Evolutionary conservation across 2,113 vertebrate species (phyloP).

Genomic region (Salvelinus namaycush): DNA sequence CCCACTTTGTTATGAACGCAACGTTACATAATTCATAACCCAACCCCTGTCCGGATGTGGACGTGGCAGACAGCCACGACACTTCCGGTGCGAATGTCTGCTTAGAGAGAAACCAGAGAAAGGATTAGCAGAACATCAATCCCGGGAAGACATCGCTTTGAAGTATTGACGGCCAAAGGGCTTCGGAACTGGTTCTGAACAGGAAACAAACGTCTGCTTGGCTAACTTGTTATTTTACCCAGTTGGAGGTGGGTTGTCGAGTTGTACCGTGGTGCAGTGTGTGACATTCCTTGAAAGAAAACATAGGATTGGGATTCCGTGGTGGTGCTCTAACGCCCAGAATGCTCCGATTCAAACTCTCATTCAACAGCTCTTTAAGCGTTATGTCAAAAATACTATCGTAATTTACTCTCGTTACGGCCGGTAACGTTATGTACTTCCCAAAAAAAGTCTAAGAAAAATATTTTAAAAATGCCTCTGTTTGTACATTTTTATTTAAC

Average conservation of each 20-base stretch:
- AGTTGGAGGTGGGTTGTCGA: slow-evolving; percentile 60
- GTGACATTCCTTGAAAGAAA: slow-evolving; percentile 19
- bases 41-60: slow-evolving; percentile 68
- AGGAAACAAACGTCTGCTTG: slow-evolving; percentile 24
- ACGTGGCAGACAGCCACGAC: slow-evolving; percentile 76
- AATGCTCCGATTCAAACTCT: too few species aligned
- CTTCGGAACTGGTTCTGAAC: slow-evolving; percentile 32
- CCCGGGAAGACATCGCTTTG: slow-evolving; percentile 52
- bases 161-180: slow-evolving; percentile 33
- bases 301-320: background rate
- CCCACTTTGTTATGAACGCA: too few species aligned
- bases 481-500: too few species aligned
- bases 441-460: too few species aligned
- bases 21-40: too few species aligned
- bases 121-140: slow-evolving; percentile 55
- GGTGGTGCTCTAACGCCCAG: slow-evolving; percentile 11
- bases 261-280: background rate
- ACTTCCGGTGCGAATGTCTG: slow-evolving; percentile 75
- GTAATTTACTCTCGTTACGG: too few species aligned
- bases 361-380: too few species aligned
- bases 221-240: slow-evolving; percentile 26
- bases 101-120: slow-evolving; percentile 33
- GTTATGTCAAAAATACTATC: too few species aligned
- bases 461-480: too few species aligned
- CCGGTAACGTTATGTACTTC: too few species aligned